Evolutionary conservation across 2,113 vertebrate species (phyloP), one percentile per base, ranked within the genome.

Genomic region (Argyrosomus japonicus): DNA sequence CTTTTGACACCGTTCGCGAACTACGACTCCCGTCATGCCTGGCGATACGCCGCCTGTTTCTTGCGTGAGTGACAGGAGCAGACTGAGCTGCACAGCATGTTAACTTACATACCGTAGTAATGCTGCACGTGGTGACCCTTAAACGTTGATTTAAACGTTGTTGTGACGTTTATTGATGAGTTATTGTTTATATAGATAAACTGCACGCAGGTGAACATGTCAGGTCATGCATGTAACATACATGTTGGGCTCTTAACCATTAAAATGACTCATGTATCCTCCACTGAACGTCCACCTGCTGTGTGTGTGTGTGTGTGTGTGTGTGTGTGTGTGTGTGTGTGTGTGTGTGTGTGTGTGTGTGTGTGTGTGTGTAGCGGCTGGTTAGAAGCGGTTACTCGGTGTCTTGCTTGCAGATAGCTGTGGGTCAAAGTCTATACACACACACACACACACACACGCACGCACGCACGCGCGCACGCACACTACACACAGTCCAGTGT

Each of bases 21-120:
- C 94, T 93, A 73, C 87, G 88, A 2, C 61, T 89, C 94, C 94
- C 90, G 57, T 68, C 78, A 90, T 89, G 69, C 84, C 5, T 14
- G 1, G 77, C 71, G 36, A 11, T 3, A 17, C 48, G 10, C 68
- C 84, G 84, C 79, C 79, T 65, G 48, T 51, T 71, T 82, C 2
- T 6, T 53, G 13, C 63, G 0, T 93, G 89, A 92, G 57, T 88
- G 89, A 93, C 88, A 74, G 83, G 58, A 84, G 69, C 87, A 93
- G 45, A 32, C 40, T 13, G 14, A 56, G 63, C 62, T 36, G 56
- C 62, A 64, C 29, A n/a, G 40, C 15, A 14, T 27, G 57, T 18
- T 40, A 15, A 32, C 29, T 68, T 60, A 1, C 48, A 48, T 40
- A 21, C 12, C 14, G 65, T 75, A 65, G 60, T 87, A 73, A 61